Evolutionary conservation across 2,113 vertebrate species (phyloP).

Genomic region (cattle (Bos taurus)): ARS-UCD2.0 NC_037332.1:110104501-110105000

Average conservation of each 20-base stretch:
- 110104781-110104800: rapidly evolving
- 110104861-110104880: background rate
- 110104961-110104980: background rate
- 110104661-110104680: background rate
- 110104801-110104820: rapidly evolving
- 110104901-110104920: background rate
- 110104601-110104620: rapidly evolving
- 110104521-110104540: background rate
- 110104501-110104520: background rate
- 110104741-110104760: background rate
- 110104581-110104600: background rate
- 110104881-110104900: rapidly evolving
- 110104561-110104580: background rate
- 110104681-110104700: background rate
- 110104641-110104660: rapidly evolving
- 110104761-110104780: background rate
- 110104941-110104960: background rate
- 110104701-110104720: background rate
- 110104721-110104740: background rate
- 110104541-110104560: background rate
- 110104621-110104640: background rate
- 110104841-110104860: rapidly evolving
- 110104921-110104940: rapidly evolving
- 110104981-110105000: background rate
- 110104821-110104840: rapidly evolving